Conservation (phyloP, 2,113 vertebrate species). For the Microcebus griseorufus region DNA sequence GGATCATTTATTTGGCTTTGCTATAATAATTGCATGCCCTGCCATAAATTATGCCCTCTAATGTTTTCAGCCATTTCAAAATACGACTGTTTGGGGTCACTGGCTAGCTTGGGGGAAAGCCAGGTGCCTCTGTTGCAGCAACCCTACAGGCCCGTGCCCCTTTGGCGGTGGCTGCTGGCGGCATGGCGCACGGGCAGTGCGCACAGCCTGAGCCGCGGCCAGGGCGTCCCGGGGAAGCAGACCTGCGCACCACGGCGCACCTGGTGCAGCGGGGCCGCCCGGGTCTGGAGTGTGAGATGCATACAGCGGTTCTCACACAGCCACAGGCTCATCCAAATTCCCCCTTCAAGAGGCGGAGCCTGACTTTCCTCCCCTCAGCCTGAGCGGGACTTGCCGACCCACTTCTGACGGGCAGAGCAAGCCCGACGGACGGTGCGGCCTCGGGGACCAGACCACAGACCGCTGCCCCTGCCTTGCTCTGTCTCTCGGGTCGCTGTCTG, state of each 20-base stretch:
- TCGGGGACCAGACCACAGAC: rapidly evolving
- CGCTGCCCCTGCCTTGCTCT: not conserved
- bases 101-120: not conserved
- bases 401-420: rapidly evolving
- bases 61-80: not conserved
- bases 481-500: too few relatives aligned
- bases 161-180: rapidly evolving
- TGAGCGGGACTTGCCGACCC: not conserved
- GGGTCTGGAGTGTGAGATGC: too few relatives aligned
- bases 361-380: too few relatives aligned
- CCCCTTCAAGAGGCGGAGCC: not conserved
- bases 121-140: too few relatives aligned
- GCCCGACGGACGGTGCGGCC: rapidly evolving
- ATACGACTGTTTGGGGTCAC: rapidly evolving
- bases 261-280: not conserved
- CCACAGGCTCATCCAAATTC: rapidly evolving
- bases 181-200: rapidly evolving
- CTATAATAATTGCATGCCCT: not conserved
- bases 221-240: too few relatives aligned
- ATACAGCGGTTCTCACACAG: rapidly evolving
- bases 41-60: too few relatives aligned
- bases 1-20: too few relatives aligned
- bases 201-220: rapidly evolving
- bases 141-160: rapidly evolving
- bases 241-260: rapidly evolving